Percentiles rank a stretch among this genome's conserved stretches.
Evolutionary conservation across 2,888 invertebrate genomes (phyloP).

Genomic region (Mythimna pallens): DNA sequence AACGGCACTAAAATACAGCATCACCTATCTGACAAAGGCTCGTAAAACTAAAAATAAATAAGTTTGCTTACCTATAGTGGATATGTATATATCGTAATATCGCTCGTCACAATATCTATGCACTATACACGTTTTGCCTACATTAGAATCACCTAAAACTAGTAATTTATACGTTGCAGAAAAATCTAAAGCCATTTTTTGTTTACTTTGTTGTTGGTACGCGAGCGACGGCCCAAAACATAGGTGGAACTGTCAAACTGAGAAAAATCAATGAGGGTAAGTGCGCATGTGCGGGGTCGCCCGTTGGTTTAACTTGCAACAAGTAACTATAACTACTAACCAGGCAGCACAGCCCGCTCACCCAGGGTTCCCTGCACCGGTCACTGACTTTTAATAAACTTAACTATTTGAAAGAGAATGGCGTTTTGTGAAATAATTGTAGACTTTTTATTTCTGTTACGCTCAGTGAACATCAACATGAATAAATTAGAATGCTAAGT

Average conservation of each 20-base stretch:
- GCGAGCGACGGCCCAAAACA: slow-evolving; percentile 86
- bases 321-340: slow-evolving; percentile 72
- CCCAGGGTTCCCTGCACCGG: slow-evolving; percentile 49
- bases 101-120: slow-evolving; percentile 97
- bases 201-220: slow-evolving; percentile 85
- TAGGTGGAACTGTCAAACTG: slow-evolving; percentile 88
- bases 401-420: slow-evolving; percentile 35
- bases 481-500: slow-evolving; percentile 47
- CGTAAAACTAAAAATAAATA: slow-evolving; percentile 82
- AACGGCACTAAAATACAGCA: slow-evolving; percentile 74
- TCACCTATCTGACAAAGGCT: slow-evolving; percentile 83
- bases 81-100: slow-evolving; percentile 97
- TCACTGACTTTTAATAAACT: slow-evolving; percentile 50
- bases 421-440: slow-evolving; percentile 44
- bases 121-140: slow-evolving; percentile 97
- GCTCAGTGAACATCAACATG: slow-evolving; percentile 45
- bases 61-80: slow-evolving; percentile 95
- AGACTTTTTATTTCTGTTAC: slow-evolving; percentile 31
- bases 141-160: slow-evolving; percentile 97
- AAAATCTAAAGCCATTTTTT: slow-evolving; percentile 95
- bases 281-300: slow-evolving; percentile 84
- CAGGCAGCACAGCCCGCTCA: slow-evolving; percentile 30
- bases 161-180: slow-evolving; percentile 96
- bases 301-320: slow-evolving; percentile 76
- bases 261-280: slow-evolving; percentile 87